Percentiles rank a stretch among this genome's conserved stretches.
phyloP scores from a whole-genome alignment of 1,140 invertebrate species.

The Drosophila chauvacae region DNA sequence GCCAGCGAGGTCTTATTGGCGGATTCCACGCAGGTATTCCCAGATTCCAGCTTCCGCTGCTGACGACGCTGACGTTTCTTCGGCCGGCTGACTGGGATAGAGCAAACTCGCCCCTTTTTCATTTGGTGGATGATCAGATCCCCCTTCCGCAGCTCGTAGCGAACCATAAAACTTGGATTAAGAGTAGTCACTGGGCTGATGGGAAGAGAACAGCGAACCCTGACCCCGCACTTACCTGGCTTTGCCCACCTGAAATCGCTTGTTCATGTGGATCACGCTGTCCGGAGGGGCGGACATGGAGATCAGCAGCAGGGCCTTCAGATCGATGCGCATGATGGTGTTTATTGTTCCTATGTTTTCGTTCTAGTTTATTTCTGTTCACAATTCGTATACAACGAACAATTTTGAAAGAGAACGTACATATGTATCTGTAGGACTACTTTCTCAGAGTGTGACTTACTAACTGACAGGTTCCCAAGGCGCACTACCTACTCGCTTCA shows the following conservation, averaged over 20 bases:
- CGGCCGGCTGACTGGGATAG: background rate
- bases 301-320: constrained; percentile 40
- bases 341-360: background rate
- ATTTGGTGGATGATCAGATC: constrained; percentile 28
- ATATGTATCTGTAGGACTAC: background rate
- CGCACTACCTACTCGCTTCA: background rate
- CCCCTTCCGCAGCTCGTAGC: constrained; percentile 31
- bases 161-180: constrained; percentile 35
- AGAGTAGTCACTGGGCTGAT: background rate
- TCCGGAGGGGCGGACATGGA: constrained; percentile 23
- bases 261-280: background rate
- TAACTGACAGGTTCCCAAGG: background rate
- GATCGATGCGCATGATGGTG: constrained; percentile 46
- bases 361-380: background rate
- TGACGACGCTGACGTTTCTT: background rate
- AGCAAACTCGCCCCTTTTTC: background rate
- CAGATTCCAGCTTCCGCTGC: background rate
- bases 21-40: background rate
- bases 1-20: background rate
- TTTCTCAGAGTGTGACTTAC: background rate
- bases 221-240: constrained; percentile 26
- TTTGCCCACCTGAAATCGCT: constrained; percentile 25
- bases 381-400: constrained; percentile 19
- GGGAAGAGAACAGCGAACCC: too few species aligned
- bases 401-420: constrained; percentile 26